A percentile compares a stretch with the other conserved stretches of the same genome.
Conservation (phyloP, 2,113 vertebrate genomes). For the Gallinago undulata region DNA sequence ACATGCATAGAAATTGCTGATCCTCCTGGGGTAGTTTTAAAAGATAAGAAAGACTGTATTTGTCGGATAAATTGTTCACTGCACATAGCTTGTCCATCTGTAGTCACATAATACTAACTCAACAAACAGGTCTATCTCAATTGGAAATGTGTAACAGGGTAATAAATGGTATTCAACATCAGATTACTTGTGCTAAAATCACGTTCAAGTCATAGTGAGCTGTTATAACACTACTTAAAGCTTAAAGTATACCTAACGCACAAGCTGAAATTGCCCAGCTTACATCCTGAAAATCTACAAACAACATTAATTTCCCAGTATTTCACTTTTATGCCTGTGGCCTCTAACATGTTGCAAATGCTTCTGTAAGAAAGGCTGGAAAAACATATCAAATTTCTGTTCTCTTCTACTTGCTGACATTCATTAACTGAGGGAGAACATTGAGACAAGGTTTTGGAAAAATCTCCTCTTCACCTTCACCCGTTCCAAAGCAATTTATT, state of each 20-base stretch:
- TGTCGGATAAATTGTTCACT: background rate
- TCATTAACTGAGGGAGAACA: slow-evolving; percentile 54
- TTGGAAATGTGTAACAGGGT: slow-evolving; percentile 5
- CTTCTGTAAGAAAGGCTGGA: slow-evolving; percentile 46
- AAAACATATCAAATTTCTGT: slow-evolving; percentile 53
- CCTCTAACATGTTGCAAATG: slow-evolving; percentile 44
- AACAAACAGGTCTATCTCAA: slow-evolving; percentile 1
- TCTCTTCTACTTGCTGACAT: slow-evolving; percentile 58
- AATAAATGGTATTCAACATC: slow-evolving; percentile 38
- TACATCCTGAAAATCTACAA: slow-evolving; percentile 43
- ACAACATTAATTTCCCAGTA: slow-evolving; percentile 30
- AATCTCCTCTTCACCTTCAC: slow-evolving; percentile 2
- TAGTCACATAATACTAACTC: slow-evolving; percentile 1
- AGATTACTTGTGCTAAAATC: slow-evolving; percentile 22
- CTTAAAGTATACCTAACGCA: slow-evolving; percentile 12
- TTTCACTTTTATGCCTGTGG: slow-evolving; percentile 38
- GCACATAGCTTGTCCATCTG: background rate
- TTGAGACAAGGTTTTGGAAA: slow-evolving; percentile 21
- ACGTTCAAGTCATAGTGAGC: background rate
- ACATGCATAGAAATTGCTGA: background rate
- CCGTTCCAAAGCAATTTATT: slow-evolving; percentile 30
- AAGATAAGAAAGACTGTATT: background rate
- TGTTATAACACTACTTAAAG: slow-evolving; percentile 53
- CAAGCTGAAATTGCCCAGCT: slow-evolving; percentile 19
- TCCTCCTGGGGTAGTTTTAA: background rate